Base-by-base conservation (phyloP, 2,113 vertebrate genomes). In the Podarcis raffonei region DNA sequence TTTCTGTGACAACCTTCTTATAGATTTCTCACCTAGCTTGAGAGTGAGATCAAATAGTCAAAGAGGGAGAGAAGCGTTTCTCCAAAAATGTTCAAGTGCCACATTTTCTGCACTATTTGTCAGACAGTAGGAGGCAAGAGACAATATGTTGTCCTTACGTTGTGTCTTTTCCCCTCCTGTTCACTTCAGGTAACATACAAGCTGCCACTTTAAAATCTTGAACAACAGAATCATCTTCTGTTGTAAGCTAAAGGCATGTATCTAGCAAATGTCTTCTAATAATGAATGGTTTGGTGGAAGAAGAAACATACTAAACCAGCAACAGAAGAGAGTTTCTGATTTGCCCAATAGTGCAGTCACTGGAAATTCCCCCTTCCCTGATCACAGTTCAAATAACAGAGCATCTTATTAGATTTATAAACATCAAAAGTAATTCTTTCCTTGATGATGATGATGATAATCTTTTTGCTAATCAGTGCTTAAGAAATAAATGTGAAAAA, bases 231-330 rank as follows among this genome's bases (percentile, higher is more conserved):
- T 35, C 23, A 15, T 59, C 66, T 81, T 42, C 35, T 88, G 6
- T 62, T 32, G 15, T n/a, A 22, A n/a, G 11, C 4, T 32, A 88
- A 35, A 15, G 30, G 5, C 9, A 48, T 39, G 25, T 76, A 85
- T 72, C 32, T 22, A 86, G 20, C 0, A 0, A 66, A 39, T 1
- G 2, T 25, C 2, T 68, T 68, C 62, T 81, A 85, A 57, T 35
- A 80, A 89, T 30, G 30, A 81, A 27, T 27, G 12, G 27, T 89
- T 84, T 53, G 76, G 53, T 30, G 11, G 18, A 91, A 92, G 42
- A 77, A 86, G 78, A 91, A 84, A 16, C 66, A 79, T 72, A 23
- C 6, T 18, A 37, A 32, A 84, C 39, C 15, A 27, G 20, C 57
- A 4, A 1, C 2, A 78, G 85, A 87, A 12, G 0, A 16, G 72